Percentiles rank a stretch among this genome's conserved stretches.
These are phyloP conservation scores for Gastracanthus pulcherrimus DNA, from an alignment of 2,888 invertebrate species.

Conservation along the genomic window DNA sequence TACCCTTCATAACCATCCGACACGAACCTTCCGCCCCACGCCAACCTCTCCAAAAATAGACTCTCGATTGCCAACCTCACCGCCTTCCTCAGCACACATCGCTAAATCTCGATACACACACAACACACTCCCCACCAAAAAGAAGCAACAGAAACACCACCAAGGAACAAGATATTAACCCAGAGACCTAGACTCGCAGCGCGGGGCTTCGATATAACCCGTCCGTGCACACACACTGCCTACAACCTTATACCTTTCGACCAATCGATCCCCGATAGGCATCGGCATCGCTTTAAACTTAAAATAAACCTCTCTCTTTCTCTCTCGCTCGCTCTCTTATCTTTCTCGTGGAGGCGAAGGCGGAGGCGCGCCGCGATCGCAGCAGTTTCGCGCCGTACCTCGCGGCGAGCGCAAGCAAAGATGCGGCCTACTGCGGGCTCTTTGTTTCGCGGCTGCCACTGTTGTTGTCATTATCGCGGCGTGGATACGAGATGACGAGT, in stretches of 20 bases:
- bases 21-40: background rate
- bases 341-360: too few relatives aligned
- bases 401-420: background rate
- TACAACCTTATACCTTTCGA: background rate
- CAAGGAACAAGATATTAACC: background rate
- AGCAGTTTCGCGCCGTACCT: constrained; percentile 7
- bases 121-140: background rate
- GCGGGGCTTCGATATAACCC: background rate
- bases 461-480: too few relatives aligned
- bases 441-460: background rate
- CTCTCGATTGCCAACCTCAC: too few relatives aligned
- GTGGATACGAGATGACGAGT: too few relatives aligned
- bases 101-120: background rate
- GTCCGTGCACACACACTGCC: background rate
- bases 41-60: background rate
- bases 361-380: too few relatives aligned
- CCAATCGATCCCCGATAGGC: background rate
- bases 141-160: background rate
- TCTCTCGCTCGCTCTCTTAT: background rate
- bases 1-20: background rate
- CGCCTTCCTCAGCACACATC: background rate
- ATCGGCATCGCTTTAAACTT: background rate
- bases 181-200: background rate
- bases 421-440: background rate
- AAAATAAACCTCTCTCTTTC: background rate